Conservation (phyloP, 2,797 vertebrate species). For the Taenioides sp. region DNA sequence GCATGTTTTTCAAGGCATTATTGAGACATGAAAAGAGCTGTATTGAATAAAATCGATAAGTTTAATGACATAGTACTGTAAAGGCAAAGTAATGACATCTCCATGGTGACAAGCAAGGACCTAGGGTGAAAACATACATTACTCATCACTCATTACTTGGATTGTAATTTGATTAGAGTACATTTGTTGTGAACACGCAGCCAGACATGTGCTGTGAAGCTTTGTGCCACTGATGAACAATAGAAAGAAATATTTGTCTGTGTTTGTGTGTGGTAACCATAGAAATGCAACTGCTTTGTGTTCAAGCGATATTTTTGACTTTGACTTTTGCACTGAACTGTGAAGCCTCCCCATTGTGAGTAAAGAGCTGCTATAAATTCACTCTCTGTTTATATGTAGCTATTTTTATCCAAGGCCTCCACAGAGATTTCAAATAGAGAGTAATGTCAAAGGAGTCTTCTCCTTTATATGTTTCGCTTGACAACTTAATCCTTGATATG, state of each 20-base stretch:
- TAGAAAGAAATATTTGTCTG: not conserved
- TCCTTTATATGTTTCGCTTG: not conserved
- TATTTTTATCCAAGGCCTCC: conserved; percentile 4
- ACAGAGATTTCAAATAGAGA: not conserved
- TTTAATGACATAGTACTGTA: no score
- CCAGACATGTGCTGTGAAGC: not conserved
- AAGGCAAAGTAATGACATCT: no score
- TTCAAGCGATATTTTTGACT: conserved; percentile 2
- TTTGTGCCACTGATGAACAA: not conserved
- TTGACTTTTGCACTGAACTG: not conserved
- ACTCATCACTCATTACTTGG: not conserved
- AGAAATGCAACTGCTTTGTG: not conserved
- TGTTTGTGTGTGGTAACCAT: conserved; percentile 4
- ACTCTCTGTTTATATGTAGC: not conserved
- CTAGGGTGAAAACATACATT: no score
- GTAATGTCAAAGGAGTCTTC: not conserved
- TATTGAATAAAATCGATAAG: no score
- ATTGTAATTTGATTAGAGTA: not conserved
- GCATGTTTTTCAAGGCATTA: no score
- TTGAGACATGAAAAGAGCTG: no score
- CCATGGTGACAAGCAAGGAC: not conserved
- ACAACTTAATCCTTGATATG: not conserved
- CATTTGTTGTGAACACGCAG: not conserved
- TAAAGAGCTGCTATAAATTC: not conserved
- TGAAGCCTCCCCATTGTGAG: conserved; percentile 1